Evolutionary conservation across 37 sponge, comb jelly and placozoan genomes (phyloP), one percentile per base, ranked within the genome.

Genomic region (Chondrilla cf. caribensis): DNA sequence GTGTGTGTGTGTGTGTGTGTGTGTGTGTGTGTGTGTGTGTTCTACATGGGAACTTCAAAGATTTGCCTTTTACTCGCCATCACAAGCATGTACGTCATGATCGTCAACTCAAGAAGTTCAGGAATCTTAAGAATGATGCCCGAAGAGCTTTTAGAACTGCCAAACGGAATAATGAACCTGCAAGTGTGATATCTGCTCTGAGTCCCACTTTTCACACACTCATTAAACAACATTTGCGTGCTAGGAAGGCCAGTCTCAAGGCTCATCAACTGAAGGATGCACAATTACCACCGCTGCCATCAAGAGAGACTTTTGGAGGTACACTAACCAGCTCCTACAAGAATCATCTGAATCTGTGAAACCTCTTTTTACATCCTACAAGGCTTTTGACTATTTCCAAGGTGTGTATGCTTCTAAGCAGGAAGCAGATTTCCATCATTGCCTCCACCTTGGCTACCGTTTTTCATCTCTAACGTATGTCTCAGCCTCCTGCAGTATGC

Each of bases 391-490:
- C 60, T 59, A 59, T 6, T 59, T 59, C 60, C 60, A 59, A 59
- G 60, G 60, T 59, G 60, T 59, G 60, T 59, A 59, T 59, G 60
- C 60, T 6, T 59, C 60, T 59, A 59, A 59, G 25, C 60, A 6
- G 25, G 9, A 59, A 59, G 7, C 60, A 59, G 60, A 59, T 6
- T n/a, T 59, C 25, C 60, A 59, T n/a, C 60, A 59, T 59, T 59
- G 60, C 9, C 9, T 59, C 60, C 3, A 8, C 3, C 60, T 8
- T 59, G 60, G 60, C 25, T 59, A 59, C 60, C 60, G 60, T 59
- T 59, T 59, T 59, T 6, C 60, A 26, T 6, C 60, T 59, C 60
- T 59, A 59, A 59, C 9, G 25, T 59, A 26, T 59, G 60, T 6
- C 60, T 59, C 7, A 59, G 4, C 60, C 60, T 59, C 60, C 3